Evolutionary conservation across 2,113 vertebrate genomes (phyloP), one percentile per base, ranked within the genome.

Genomic region (Murina feae): DNA sequence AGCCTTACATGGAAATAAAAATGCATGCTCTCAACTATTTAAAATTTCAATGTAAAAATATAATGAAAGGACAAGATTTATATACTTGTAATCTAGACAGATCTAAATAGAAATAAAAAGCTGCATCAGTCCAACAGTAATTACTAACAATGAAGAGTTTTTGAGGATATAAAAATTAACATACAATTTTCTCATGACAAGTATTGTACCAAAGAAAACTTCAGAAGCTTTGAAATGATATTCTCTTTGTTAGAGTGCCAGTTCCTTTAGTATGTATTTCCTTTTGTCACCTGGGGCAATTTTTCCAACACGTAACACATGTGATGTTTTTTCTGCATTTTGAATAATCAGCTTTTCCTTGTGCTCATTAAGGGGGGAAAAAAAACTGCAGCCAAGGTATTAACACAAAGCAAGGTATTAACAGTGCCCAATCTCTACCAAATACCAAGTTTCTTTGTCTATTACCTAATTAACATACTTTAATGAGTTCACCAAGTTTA

Each of bases 271-370:
- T 98, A 96, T 90, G 97, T 97, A 85, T 96, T 98, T 98, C 92
- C 93, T 97, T 96, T 97, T 98, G 97, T 98, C 98, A 98, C 98
- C 98, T 98, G 97, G 98, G 98, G 98, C 98, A 97, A 65, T 98
- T 98, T 98, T 98, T 98, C 98, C 97, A 97, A 97, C 97, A 98
- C 92, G 9, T 97, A 98, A 98, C 97, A 98, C 97, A 94, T 97
- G 97, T 97, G 97, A 97, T 97, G 84, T 97, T 97, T 98, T 96
- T 95, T 85, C 74, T 97, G 39, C 81, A 84, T 98, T 98, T 97
- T 96, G 94, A 98, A 97, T 98, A 98, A 98, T 98, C 98, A 98
- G 98, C 98, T 98, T 98, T 98, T 97, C 90, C 96, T 96, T 97
- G 97, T 98, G 97, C 98, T 98, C 97, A 97, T 98, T 98, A 98